These are phyloP conservation scores for Enteromius argenteus DNA, from an alignment of 2,797 vertebrate genomes.

Conservation along the genomic window DNA sequence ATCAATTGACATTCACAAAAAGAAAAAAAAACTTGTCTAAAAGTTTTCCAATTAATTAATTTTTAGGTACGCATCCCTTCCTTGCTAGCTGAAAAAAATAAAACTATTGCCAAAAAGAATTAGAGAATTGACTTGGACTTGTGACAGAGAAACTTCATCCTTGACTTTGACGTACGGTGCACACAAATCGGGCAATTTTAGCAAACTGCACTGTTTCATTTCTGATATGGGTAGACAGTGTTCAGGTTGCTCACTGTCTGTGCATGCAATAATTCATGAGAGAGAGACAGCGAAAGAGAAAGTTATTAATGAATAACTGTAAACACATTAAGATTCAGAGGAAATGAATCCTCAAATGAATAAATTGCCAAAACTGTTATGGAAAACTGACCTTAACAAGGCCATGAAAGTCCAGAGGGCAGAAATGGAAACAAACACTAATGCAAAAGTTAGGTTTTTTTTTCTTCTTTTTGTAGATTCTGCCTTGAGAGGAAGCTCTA, in stretches of 20 bases:
- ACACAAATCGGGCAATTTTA: constrained; percentile 11
- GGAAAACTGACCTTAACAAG: constrained; percentile 14
- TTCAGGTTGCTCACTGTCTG: constrained; percentile 9
- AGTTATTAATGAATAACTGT: constrained; percentile 19
- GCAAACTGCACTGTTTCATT: constrained; percentile 11
- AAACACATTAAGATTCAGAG: constrained; percentile 14
- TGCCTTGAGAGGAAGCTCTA: constrained; percentile 7
- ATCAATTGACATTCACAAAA: neutral
- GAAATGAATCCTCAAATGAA: neutral
- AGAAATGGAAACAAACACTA: neutral
- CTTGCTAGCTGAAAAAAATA: neutral
- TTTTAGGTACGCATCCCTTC: neutral
- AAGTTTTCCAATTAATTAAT: neutral
- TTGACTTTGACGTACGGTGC: neutral
- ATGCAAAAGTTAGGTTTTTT: neutral
- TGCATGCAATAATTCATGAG: constrained; percentile 36
- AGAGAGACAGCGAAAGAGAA: constrained; percentile 13
- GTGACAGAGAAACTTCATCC: neutral
- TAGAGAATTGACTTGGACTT: constrained; percentile 14
- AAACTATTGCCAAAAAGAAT: neutral
- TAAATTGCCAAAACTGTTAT: constrained; percentile 3
- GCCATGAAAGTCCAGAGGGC: constrained; percentile 9
- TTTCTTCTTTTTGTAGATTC: neutral
- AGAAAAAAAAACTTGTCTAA: neutral
- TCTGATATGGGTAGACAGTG: constrained; percentile 7